These are phyloP conservation scores for Odocoileus virginianus DNA, from an alignment of 2,113 vertebrate genomes.

Conservation along the genomic window DNA sequence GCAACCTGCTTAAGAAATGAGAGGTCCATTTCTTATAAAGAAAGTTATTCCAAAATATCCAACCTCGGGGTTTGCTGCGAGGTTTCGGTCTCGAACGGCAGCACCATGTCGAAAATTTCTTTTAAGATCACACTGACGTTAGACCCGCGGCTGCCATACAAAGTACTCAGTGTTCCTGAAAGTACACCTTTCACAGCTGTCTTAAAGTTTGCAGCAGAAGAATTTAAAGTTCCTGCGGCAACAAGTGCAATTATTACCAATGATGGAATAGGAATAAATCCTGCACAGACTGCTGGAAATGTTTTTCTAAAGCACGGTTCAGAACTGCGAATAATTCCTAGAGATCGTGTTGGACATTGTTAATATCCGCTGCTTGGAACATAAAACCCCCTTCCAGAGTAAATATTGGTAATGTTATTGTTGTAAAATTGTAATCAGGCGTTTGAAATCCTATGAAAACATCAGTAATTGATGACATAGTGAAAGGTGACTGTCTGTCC, in stretches of 20 bases:
- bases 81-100: too few relatives aligned
- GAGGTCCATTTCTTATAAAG: rapidly evolving
- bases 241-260: too few relatives aligned
- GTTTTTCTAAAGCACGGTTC: constrained; percentile 86
- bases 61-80: too few relatives aligned
- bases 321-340: constrained; percentile 85
- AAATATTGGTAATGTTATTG: constrained; percentile 47
- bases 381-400: constrained; percentile 17
- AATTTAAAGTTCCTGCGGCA: too few relatives aligned
- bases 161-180: too few relatives aligned
- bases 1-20: not conserved
- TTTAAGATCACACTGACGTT: too few relatives aligned
- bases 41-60: not conserved
- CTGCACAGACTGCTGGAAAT: constrained; percentile 72
- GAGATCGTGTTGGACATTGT: constrained; percentile 83
- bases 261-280: too few relatives aligned
- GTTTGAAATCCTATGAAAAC: not conserved
- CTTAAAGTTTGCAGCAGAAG: too few relatives aligned
- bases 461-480: not conserved
- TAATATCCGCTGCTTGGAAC: constrained; percentile 46
- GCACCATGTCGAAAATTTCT: too few relatives aligned
- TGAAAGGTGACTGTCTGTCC: not conserved
- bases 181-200: too few relatives aligned
- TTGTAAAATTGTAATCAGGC: constrained; percentile 47
- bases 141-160: too few relatives aligned